Conservation (phyloP, 1,140 invertebrate genomes). For the Papilio helenus region DNA sequence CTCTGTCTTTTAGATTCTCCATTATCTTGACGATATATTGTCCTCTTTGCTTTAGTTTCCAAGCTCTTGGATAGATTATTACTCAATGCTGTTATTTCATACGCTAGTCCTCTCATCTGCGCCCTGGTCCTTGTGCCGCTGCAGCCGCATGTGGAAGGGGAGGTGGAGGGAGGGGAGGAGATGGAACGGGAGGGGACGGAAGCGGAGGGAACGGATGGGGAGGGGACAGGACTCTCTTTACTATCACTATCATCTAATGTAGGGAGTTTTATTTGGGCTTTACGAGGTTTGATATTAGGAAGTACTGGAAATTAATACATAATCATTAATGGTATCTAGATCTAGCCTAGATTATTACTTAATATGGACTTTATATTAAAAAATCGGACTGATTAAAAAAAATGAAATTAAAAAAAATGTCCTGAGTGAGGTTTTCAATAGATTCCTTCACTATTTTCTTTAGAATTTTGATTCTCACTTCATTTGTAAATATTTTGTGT, state of each 20-base stretch:
- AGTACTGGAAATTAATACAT: conserved; percentile 56
- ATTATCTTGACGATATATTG: conserved; percentile 41
- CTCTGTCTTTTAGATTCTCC: conserved; percentile 60
- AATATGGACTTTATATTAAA: too few relatives aligned
- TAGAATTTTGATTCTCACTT: too few relatives aligned
- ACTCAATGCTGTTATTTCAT: conserved; percentile 60
- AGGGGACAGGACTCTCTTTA: neutral
- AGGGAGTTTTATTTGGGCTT: conserved; percentile 67
- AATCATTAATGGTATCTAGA: too few relatives aligned
- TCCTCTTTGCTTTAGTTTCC: conserved; percentile 56
- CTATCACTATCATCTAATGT: conserved; percentile 61
- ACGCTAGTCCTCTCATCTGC: conserved; percentile 57
- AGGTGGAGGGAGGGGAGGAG: conserved; percentile 20
- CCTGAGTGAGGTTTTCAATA: too few relatives aligned
- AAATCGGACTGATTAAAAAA: too few relatives aligned
- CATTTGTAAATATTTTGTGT: too few relatives aligned
- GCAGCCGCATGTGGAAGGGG: conserved; percentile 51
- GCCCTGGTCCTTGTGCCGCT: conserved; percentile 45
- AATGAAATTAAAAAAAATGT: too few relatives aligned
- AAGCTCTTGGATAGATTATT: conserved; percentile 54
- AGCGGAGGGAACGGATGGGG: conserved; percentile 50
- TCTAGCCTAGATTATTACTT: too few relatives aligned
- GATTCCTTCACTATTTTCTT: too few relatives aligned
- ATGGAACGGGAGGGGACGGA: conserved; percentile 48
- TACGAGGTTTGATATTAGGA: conserved; percentile 73